Conservation (phyloP, 1,140 invertebrate genomes). For the Oryzaephilus surinamensis region DNA sequence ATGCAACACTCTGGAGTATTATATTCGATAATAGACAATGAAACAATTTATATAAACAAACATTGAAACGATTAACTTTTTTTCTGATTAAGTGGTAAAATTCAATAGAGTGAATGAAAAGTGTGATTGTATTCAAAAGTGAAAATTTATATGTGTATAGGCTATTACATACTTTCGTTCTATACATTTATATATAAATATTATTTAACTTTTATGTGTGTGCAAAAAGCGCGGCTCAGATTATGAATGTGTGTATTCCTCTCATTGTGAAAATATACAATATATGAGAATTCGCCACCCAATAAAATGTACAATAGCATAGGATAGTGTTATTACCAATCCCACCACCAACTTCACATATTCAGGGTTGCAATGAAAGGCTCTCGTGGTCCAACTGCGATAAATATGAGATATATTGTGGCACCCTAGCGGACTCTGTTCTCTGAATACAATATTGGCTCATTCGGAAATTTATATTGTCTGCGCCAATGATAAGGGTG, state of each 20-base stretch:
- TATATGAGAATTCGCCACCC: constrained; percentile 16
- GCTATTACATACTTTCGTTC: too few species aligned
- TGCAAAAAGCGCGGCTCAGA: constrained; percentile 8
- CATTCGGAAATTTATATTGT: constrained; percentile 33
- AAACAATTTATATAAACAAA: too few species aligned
- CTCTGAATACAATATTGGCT: constrained; percentile 26
- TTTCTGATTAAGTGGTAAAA: too few species aligned
- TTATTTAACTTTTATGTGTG: not conserved
- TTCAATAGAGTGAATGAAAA: too few species aligned
- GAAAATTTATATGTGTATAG: too few species aligned
- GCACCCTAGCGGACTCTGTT: constrained; percentile 14
- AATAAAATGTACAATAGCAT: constrained; percentile 31
- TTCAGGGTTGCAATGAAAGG: constrained; percentile 19
- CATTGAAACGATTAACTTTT: too few species aligned
- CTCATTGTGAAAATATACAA: constrained; percentile 23
- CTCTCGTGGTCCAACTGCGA: constrained; percentile 17
- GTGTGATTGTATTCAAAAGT: too few species aligned
- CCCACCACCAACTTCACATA: too few species aligned
- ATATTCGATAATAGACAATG: too few species aligned
- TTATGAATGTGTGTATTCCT: constrained; percentile 31
- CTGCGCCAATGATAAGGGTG: constrained; percentile 32
- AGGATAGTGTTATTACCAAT: constrained; percentile 31
- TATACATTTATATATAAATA: too few species aligned
- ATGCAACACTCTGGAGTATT: too few species aligned
- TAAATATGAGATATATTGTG: constrained; percentile 31